phyloP scores from a whole-genome alignment of 2,113 vertebrate genomes.

The Rhinolophus ferrumequinum region DNA sequence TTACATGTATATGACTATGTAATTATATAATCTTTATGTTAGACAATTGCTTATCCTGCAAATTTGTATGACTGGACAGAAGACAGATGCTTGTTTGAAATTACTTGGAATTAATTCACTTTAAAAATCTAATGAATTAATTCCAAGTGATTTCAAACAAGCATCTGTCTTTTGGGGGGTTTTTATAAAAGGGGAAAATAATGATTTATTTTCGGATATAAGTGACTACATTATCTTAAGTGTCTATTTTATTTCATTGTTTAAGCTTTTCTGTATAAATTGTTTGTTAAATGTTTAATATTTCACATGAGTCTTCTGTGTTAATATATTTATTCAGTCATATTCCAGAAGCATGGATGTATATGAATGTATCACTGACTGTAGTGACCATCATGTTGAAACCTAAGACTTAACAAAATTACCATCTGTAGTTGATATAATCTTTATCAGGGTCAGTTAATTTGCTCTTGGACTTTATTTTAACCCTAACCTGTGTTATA shows the following conservation, averaged over 20 bases:
- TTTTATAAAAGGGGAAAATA: neutral
- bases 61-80: neutral
- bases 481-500: neutral
- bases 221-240: neutral
- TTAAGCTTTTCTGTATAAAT: neutral
- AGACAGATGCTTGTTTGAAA: neutral
- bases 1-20: neutral
- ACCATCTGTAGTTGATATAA: neutral
- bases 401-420: neutral
- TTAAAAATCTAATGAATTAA: no score
- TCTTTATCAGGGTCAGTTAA: neutral
- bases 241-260: neutral
- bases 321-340: neutral
- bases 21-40: neutral
- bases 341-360: neutral
- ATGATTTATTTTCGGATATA: neutral
- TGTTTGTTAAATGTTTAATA: neutral
- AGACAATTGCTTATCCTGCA: neutral
- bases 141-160: neutral
- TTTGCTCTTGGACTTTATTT: conserved; percentile 7
- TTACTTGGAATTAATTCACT: neutral
- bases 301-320: neutral
- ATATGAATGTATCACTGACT: neutral
- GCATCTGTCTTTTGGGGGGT: neutral
- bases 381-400: neutral